A percentile compares a stretch with the other conserved stretches of the same genome.
Evolutionary conservation across 2,888 invertebrate genomes (phyloP).

Genomic region (Philaethria dido): DNA sequence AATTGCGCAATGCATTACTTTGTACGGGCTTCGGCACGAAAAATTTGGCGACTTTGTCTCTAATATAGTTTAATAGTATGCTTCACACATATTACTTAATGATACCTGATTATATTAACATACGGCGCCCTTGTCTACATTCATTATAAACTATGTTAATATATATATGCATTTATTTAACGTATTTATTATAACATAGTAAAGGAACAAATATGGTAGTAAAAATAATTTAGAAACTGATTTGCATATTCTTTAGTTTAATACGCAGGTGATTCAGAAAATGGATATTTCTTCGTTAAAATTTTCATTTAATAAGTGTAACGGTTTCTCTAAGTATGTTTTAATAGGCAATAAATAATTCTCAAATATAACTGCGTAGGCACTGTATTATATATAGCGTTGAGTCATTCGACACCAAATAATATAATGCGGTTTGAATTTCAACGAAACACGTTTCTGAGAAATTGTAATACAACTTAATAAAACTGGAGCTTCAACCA

Average conservation of each 20-base stretch:
- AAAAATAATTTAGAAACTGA: background rate
- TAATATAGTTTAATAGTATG: background rate
- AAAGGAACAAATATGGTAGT: background rate
- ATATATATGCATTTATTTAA: background rate
- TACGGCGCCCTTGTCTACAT: background rate
- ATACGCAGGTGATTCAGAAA: background rate
- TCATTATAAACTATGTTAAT: background rate
- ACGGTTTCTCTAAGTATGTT: constrained; percentile 2
- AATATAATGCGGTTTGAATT: constrained; percentile 15
- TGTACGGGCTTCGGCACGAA: constrained; percentile 19
- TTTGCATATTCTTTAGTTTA: background rate
- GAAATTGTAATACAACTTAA: background rate
- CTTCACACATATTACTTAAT: background rate
- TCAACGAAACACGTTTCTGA: constrained; percentile 8
- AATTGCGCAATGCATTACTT: constrained; percentile 68
- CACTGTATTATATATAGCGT: constrained; percentile 4
- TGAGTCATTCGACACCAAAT: constrained; percentile 26
- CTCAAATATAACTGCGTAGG: constrained; percentile 19
- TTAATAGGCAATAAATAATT: constrained; percentile 17
- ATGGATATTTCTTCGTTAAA: constrained; percentile 6
- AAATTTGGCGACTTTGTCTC: background rate
- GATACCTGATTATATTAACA: background rate
- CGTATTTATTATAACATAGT: too few relatives aligned
- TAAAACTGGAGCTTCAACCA: background rate
- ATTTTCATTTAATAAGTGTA: constrained; percentile 2